Evolutionary conservation across 2,888 invertebrate genomes (phyloP), one percentile per base, ranked within the genome.

Genomic region (Cantharis rustica): DNA sequence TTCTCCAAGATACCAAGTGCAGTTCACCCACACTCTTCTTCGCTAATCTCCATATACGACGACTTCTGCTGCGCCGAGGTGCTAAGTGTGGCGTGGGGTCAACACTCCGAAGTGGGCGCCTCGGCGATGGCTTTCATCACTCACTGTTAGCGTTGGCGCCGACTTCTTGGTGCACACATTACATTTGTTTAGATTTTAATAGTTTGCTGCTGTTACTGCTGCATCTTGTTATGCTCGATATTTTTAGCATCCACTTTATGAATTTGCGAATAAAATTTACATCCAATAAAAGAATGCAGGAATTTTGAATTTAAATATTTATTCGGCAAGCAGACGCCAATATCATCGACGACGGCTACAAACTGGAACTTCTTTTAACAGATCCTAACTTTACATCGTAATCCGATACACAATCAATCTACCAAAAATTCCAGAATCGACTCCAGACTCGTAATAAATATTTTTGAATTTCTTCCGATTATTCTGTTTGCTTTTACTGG

Each of bases 91-190:
- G 76, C 78, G 78, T 80, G 79, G 79, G 80, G 80, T 80, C 80
- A 80, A 79, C 79, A 80, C 79, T 80, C 80, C 74, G 76, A 63
- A 76, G 80, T 80, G 80, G 80, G 80, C 80, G 80, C 79, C 79
- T 69, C 79, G 80, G 76, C 73, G 80, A 80, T 80, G 80, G 79
- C 80, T 80, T 80, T 80, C 79, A 80, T 80, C 78, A 80, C 74
- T 80, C 78, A 79, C 75, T 75, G 74, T 73, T 74, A 70, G 79
- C 78, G 78, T 80, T 80, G 80, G 80, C 80, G 80, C 80, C 80
- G 79, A 76, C 79, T 78, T 76, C 79, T 80, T 80, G 80, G 79
- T 80, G 76, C 75, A 79, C 76, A 72, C 68, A 73, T 77, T 71
- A 79, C 75, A 72, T 77, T 79, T 79, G 80, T 80, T 80, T 79